Evolutionary conservation across 2,113 vertebrate genomes (phyloP), one percentile per base, ranked within the genome.

Genomic region (Notothenia rossii): DNA sequence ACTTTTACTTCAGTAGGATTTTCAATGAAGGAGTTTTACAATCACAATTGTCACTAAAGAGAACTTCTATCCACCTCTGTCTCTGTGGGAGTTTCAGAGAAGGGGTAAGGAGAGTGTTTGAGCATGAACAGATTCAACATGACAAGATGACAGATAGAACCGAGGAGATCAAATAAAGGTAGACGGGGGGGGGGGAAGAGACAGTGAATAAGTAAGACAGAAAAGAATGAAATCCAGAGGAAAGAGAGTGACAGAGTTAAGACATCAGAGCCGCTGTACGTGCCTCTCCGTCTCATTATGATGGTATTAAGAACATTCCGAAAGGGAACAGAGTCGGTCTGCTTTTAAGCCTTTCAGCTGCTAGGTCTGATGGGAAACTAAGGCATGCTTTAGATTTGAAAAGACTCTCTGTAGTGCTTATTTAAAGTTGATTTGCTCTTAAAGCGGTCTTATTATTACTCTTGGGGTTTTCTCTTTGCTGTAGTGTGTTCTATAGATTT

Each of bases 291-390:
- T 36, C 82, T 89, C 82, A 86, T 87, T 89, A 89, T 3, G 0
- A 45, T 33, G 80, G 68, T 76, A 88, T 90, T 85, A 88, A 70
- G 61, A 76, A 77, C 67, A 87, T 87, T 89, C 64, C 77, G 29
- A 51, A 51, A 64, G 67, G 60, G 61, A 76, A 43, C 20, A 18
- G 50, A 58, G 25, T 61, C 40, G 17, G 18, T 75, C 50, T 77
- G 48, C 53, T 67, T 73, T 84, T 81, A 79, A 84, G 61, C 79
- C 59, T 54, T 86, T 76, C 13, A 65, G 68, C 17, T 63, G 50
- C 46, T 66, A 80, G 50, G 25, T 63, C 71, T 86, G 71, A 82
- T 48, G 46, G 54, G 46, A 46, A 14, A 75, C 53, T 48, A 18
- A 68, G 17, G 51, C n/a, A 13, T 64, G 25, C 18, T 70, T 83